phyloP scores from a whole-genome alignment of 2,113 vertebrate genomes.

The Phocoena phocoena region DNA sequence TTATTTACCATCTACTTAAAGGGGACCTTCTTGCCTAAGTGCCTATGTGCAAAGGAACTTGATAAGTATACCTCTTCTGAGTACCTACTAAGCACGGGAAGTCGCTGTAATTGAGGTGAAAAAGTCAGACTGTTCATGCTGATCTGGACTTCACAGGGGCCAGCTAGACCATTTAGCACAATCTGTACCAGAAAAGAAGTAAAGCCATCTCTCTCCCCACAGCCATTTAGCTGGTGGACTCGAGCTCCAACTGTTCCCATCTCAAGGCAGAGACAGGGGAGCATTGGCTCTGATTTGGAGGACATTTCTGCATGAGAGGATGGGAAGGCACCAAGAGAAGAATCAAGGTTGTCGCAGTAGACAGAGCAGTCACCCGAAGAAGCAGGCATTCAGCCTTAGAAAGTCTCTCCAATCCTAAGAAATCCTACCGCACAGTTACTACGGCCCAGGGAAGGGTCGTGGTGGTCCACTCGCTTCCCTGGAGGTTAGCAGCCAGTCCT shows the following conservation, averaged over 20 bases:
- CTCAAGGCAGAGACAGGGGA: not conserved
- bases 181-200: not conserved
- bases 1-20: slow-evolving; percentile 2
- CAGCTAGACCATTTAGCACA: not conserved
- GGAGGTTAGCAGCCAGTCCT: not conserved
- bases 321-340: not conserved
- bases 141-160: not conserved
- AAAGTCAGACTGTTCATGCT: not conserved
- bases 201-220: not conserved
- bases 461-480: not conserved
- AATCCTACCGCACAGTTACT: not conserved
- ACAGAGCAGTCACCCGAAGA: not conserved
- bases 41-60: not conserved
- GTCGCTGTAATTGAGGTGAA: not conserved
- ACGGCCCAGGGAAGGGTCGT: not conserved
- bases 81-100: not conserved
- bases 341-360: not conserved
- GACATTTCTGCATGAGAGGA: not conserved
- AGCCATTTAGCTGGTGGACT: not conserved
- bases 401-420: not conserved
- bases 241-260: not conserved
- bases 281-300: not conserved
- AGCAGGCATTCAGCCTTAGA: not conserved
- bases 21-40: not conserved
- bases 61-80: not conserved